Evolutionary conservation across 2,113 vertebrate species (phyloP), one percentile per base, ranked within the genome.

Genomic region (Mirza zaza): DNA sequence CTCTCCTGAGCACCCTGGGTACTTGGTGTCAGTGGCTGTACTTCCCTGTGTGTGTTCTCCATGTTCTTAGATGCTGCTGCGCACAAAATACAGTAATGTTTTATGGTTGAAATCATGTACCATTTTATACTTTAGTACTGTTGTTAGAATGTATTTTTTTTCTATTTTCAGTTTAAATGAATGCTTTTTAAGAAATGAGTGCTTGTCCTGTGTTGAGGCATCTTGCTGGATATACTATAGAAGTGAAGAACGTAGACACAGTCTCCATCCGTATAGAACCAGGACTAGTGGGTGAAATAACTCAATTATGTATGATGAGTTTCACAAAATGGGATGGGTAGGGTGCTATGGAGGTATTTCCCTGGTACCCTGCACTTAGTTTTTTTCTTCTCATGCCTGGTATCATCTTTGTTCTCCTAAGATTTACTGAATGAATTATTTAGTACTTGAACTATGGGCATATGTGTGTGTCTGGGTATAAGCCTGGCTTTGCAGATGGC

Each of bases 1-100:
- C 7, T 63, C 34, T 8, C 36, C 2, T n/a, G 0, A 1, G 10
- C 5, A 1, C 29, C 29, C 27, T 1, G 5, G 17, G 15, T 15
- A 7, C 23, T 50, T 3, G 32, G 25, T 61, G 45, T 45, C 29
- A 2, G 17, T 2, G 21, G 23, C 6, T 23, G 3, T 18, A 3
- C 48, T 61, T 36, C 36, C 61, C 90, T n/a, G 7, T 29, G 0
- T 7, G 18, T 39, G 14, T 25, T 15, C 36, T 32, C 7, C 42
- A 3, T 50, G 50, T 83, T 85, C 34, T 86, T 42, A 17, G n/a
- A 29, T 73, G 75, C 57, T 50, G 10, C 45, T 73, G 68, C 50
- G 17, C 70, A 12, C 36, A 86, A 29, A 79, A 20, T 29, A 13
- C 39, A 27, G 0, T 75, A 8, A 23, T 61, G 50, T 48, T 17